A percentile compares a stretch with the other conserved stretches of the same genome.
Evolutionary conservation across 2,797 vertebrate species (phyloP).

Genomic region (Ptychobarbus kaznakovi): DNA sequence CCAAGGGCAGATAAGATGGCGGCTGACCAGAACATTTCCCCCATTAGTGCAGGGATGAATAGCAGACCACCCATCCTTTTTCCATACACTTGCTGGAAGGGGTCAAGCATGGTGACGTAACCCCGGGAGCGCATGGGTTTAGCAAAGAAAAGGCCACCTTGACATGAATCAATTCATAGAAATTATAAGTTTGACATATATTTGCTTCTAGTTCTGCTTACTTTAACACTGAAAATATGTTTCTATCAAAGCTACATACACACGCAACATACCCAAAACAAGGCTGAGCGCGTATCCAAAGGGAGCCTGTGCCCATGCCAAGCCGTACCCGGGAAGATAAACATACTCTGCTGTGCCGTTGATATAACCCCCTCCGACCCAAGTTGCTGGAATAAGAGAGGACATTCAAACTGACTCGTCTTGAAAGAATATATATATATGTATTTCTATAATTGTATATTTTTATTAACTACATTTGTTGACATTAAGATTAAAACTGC

Average conservation of each 20-base stretch:
- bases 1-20: constrained; percentile 96
- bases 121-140: constrained; percentile 97
- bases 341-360: constrained; percentile 97
- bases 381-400: constrained; percentile 85
- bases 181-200: constrained; percentile 1
- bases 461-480: neutral
- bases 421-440: neutral
- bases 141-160: constrained; percentile 96
- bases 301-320: constrained; percentile 97
- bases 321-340: constrained; percentile 88
- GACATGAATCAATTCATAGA: constrained; percentile 2
- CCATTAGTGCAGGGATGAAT: constrained; percentile 97
- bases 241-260: neutral
- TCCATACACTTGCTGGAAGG: constrained; percentile 96
- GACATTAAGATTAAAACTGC: neutral
- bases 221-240: neutral
- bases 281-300: constrained; percentile 96
- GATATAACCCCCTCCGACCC: constrained; percentile 98
- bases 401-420: neutral
- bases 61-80: constrained; percentile 97
- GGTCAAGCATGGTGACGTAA: constrained; percentile 98
- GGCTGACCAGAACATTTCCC: constrained; percentile 99
- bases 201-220: neutral
- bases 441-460: too few species aligned
- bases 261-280: constrained; percentile 85